phyloP scores from a whole-genome alignment of 2,888 invertebrate species.

The Synergus laeviventris region DNA sequence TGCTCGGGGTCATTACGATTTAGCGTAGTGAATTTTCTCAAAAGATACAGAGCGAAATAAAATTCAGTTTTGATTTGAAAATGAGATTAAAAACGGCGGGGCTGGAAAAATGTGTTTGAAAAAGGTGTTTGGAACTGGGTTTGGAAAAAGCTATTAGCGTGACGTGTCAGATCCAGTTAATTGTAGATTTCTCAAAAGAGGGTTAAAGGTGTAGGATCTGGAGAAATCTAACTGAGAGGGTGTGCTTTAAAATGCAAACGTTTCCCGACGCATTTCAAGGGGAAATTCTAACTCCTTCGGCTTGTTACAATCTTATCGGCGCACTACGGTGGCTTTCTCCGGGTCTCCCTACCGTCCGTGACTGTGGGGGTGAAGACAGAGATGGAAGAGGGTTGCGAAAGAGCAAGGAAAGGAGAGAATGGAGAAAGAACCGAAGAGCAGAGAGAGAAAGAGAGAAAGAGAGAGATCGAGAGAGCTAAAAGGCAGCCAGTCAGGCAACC shows the following conservation, averaged over 20 bases:
- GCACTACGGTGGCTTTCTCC: conserved; percentile 57
- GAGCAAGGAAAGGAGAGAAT: conserved; percentile 41
- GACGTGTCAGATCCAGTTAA: background rate
- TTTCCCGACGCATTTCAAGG: conserved; percentile 64
- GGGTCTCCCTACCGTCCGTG: conserved; percentile 46
- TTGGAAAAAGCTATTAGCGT: background rate
- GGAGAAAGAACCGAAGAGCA: conserved; percentile 44
- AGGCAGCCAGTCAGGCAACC: conserved; percentile 64
- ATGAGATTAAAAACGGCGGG: background rate
- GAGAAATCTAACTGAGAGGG: conserved; percentile 33
- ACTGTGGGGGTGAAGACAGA: conserved; percentile 55
- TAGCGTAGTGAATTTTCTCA: background rate
- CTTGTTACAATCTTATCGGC: conserved; percentile 70
- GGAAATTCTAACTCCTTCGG: conserved; percentile 71
- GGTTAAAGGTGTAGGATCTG: background rate
- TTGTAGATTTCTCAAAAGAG: conserved; percentile 12
- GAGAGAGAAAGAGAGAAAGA: conserved; percentile 50
- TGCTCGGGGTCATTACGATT: background rate
- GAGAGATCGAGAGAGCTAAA: conserved; percentile 52
- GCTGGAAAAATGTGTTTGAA: too few relatives aligned
- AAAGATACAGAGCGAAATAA: too few relatives aligned
- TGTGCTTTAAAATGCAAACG: conserved; percentile 66
- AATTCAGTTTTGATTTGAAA: background rate
- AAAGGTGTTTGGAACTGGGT: too few relatives aligned
- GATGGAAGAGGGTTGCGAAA: conserved; percentile 45